Evolutionary conservation across 37 sponge, comb jelly and placozoan genomes (phyloP).

Genomic region (Halichondria panicea): DNA sequence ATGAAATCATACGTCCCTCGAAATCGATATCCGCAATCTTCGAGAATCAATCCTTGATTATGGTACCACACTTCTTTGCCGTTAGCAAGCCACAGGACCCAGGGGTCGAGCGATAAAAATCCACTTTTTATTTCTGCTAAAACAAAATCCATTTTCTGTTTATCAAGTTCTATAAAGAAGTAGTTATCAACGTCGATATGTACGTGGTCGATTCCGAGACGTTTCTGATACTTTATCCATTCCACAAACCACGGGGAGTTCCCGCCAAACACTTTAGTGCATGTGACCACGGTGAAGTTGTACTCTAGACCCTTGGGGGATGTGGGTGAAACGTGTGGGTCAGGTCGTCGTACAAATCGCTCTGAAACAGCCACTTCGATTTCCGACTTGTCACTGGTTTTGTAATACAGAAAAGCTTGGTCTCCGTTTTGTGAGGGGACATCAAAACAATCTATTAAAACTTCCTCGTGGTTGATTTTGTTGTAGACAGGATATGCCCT

Average conservation of each 20-base stretch:
- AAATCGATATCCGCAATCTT: conserved; percentile 41
- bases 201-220: conserved; percentile 21
- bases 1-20: conserved; percentile 29
- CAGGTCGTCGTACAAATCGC: neutral
- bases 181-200: conserved; percentile 9
- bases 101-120: conserved; percentile 22
- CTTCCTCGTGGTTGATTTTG: conserved; percentile 25
- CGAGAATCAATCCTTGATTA: conserved; percentile 18
- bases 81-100: conserved; percentile 11
- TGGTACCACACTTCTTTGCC: conserved; percentile 24
- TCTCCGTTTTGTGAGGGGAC: conserved; percentile 3
- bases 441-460: conserved; percentile 17
- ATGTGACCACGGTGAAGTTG: conserved; percentile 10
- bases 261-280: conserved; percentile 11
- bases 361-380: conserved; percentile 8
- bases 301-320: conserved; percentile 9
- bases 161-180: neutral
- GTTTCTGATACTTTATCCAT: conserved; percentile 14
- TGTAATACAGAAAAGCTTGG: conserved; percentile 8
- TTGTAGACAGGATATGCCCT: conserved; percentile 13
- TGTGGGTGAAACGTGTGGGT: neutral
- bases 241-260: conserved; percentile 14
- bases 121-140: neutral
- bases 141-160: neutral
- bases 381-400: neutral